Percentiles rank a stretch among this genome's conserved stretches.
phyloP scores from a whole-genome alignment of 2,113 vertebrate genomes.

The Corythoichthys intestinalis region DNA sequence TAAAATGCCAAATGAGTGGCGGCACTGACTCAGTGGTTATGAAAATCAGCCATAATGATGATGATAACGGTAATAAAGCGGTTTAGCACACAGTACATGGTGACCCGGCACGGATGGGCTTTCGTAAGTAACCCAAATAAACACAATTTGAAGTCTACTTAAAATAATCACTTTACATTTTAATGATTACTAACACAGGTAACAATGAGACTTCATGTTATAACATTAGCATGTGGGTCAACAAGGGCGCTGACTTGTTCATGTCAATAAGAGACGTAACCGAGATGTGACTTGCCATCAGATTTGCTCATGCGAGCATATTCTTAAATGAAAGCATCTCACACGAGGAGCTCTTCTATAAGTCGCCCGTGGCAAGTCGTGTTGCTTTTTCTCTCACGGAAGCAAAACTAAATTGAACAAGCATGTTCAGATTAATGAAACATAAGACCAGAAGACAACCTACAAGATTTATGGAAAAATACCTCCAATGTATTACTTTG shows the following conservation, averaged over 20 bases:
- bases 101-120: background rate
- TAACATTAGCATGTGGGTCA: background rate
- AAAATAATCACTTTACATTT: constrained; percentile 9
- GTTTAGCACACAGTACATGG: constrained; percentile 14
- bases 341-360: background rate
- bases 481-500: background rate
- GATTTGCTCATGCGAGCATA: background rate
- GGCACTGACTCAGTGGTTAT: constrained; percentile 25
- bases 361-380: background rate
- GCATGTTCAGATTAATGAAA: background rate
- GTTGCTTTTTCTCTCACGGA: background rate
- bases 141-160: background rate
- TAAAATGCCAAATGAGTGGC: constrained; percentile 10
- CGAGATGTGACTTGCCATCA: background rate
- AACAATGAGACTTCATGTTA: background rate
- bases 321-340: background rate
- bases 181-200: background rate
- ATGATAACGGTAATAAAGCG: constrained; percentile 14
- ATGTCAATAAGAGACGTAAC: background rate
- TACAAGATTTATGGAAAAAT: background rate
- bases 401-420: background rate
- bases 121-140: constrained; percentile 1
- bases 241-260: background rate
- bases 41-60: constrained; percentile 13
- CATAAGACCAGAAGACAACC: background rate